Evolutionary conservation across 2,888 invertebrate genomes (phyloP).

Genomic region (Alloplasta piceator): DNA sequence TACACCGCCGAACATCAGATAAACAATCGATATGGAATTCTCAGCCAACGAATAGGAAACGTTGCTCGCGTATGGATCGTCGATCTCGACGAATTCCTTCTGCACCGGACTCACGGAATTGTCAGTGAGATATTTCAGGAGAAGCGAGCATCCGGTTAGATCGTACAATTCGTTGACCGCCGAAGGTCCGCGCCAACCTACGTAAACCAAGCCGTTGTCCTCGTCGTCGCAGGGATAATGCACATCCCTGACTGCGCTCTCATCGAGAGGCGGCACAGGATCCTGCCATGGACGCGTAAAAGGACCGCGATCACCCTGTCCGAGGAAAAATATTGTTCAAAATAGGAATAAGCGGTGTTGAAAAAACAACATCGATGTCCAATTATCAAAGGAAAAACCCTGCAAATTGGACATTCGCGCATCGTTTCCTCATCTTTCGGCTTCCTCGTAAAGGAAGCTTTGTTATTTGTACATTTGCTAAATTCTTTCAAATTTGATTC

Average conservation of each 20-base stretch:
- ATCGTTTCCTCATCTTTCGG: no score
- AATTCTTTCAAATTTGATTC: no score
- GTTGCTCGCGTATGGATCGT: constrained; percentile 92
- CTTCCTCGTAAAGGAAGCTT: no score
- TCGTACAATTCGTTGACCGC: constrained; percentile 85
- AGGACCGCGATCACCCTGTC: constrained; percentile 84
- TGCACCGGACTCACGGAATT: constrained; percentile 95
- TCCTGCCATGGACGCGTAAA: constrained; percentile 92
- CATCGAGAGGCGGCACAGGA: constrained; percentile 87
- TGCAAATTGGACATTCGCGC: no score
- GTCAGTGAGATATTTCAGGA: constrained; percentile 93
- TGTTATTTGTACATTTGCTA: no score
- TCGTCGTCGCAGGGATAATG: constrained; percentile 93
- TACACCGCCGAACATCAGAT: constrained; percentile 90
- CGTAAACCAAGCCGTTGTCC: constrained; percentile 90
- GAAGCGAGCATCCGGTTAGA: constrained; percentile 87
- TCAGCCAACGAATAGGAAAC: constrained; percentile 89
- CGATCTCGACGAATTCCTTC: constrained; percentile 91
- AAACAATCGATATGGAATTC: constrained; percentile 89
- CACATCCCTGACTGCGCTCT: constrained; percentile 85
- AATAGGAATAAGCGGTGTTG: no score
- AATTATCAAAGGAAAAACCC: no score
- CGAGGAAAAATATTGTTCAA: constrained; percentile 37
- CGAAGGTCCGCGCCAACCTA: constrained; percentile 93
- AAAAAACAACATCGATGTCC: no score